Base-by-base conservation (phyloP, 1,140 invertebrate species). In the Drosophila willistoni region DNA sequence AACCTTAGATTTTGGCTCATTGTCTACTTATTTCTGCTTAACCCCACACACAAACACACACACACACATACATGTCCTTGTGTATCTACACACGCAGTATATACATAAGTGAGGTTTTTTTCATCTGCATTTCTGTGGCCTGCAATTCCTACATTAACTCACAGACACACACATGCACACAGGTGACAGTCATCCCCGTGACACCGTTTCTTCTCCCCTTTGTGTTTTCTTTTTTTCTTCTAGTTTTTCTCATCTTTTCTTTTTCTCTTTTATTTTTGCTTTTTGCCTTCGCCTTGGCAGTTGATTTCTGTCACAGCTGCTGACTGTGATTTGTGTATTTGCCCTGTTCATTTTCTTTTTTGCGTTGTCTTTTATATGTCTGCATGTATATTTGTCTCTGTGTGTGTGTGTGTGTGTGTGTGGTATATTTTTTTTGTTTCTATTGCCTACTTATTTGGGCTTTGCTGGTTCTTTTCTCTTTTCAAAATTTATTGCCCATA, bases 261-360 rank as follows among this genome's bases (percentile, higher is more conserved):
- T 22, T 51, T 51, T 51, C 29, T 22, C 7, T 47, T 7, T 51
- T 51, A 29, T 29, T 51, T 51, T 51, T 14, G n/a, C 14, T 44
- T 29, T 84, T 70, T 65, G 81, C 77, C 81, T 85, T 73, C 70
- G 77, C 66, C 74, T 84, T 84, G 81, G 70, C 77, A 85, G 81
- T 81, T 84, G 81, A 84, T 85, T 84, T 85, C 78, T 84, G 81
- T 85, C 82, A 86, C 82, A 86, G 81, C 77, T 81, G 82, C 82
- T 67, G 77, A 69, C 68, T 78, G 77, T 84, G 81, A 81, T 81
- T 85, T 83, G 81, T 82, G 79, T 73, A 62, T 63, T 44, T 51
- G 42, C 70, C 61, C 29, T 42, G 60, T 42, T 59, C 59, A 64
- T 68, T 76, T 22, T 57, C 57, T 61, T 36, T 59, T 41, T 19